Conservation (phyloP, 2,888 invertebrate genomes). For the Watsonalla binaria region DNA sequence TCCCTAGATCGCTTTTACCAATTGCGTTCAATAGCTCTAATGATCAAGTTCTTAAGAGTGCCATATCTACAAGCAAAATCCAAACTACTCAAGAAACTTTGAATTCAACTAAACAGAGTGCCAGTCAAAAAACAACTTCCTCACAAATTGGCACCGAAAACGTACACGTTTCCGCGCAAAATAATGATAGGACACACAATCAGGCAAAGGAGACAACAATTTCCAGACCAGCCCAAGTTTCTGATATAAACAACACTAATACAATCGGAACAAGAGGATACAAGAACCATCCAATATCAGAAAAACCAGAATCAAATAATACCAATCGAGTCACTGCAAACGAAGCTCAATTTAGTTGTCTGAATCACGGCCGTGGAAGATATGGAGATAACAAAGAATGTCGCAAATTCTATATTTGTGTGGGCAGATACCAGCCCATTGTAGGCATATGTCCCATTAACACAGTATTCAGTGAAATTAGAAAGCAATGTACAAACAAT, state of each 20-base stretch:
- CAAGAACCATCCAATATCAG: not conserved
- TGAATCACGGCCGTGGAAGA: conserved; percentile 49
- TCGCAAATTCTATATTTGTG: conserved; percentile 73
- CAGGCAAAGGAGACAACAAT: not conserved
- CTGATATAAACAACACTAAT: not conserved
- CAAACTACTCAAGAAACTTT: no score
- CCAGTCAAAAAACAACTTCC: not conserved
- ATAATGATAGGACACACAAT: not conserved
- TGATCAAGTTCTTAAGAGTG: not conserved
- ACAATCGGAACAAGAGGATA: not conserved
- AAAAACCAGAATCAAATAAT: not conserved
- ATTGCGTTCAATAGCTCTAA: not conserved
- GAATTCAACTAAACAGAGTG: no score
- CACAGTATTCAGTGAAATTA: conserved; percentile 65
- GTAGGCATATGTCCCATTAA: conserved; percentile 53
- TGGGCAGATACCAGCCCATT: conserved; percentile 43
- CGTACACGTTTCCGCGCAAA: not conserved
- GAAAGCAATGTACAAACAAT: conserved; percentile 67
- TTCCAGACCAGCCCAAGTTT: not conserved
- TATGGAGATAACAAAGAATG: conserved; percentile 69
- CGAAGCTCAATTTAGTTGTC: conserved; percentile 32
- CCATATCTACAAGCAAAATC: no score
- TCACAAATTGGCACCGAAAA: not conserved
- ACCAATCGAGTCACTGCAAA: not conserved
- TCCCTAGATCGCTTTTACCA: no score